Percentiles rank a stretch among this genome's conserved stretches.
phyloP scores from a whole-genome alignment of 1,140 invertebrate genomes.

The Hirudo medicinalis region DNA sequence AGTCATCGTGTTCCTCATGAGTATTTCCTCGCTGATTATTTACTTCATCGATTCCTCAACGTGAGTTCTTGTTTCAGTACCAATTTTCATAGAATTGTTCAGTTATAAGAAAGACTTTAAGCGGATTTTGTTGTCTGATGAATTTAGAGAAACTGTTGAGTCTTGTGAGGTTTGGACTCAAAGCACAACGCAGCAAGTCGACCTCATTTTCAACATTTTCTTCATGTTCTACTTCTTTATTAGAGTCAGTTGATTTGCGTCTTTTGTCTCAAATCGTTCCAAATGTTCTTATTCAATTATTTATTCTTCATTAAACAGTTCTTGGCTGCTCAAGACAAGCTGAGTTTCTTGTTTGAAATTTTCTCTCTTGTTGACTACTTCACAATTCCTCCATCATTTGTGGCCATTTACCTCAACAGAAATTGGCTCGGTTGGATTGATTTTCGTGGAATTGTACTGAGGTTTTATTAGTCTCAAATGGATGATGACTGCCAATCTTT shows the following conservation, averaged over 20 bases:
- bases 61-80: conserved; percentile 48
- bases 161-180: conserved; percentile 58
- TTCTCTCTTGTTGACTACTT: conserved; percentile 99
- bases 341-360: conserved; percentile 99
- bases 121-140: background rate
- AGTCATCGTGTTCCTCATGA: conserved; percentile 97
- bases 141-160: conserved; percentile 11
- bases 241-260: conserved; percentile 59
- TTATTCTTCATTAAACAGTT: conserved; percentile 57
- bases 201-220: conserved; percentile 99
- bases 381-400: conserved; percentile 99
- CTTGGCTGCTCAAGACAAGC: conserved; percentile 97
- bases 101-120: background rate
- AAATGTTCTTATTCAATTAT: background rate
- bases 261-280: background rate
- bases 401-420: conserved; percentile 98
- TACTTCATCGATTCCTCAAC: conserved; percentile 99
- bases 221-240: conserved; percentile 99
- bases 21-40: conserved; percentile 98
- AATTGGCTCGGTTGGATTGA: conserved; percentile 45
- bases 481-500: background rate
- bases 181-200: conserved; percentile 98
- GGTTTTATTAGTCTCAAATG: background rate
- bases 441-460: background rate
- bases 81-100: background rate